A percentile compares a stretch with the other conserved stretches of the same genome.
Conservation (phyloP, 2,113 vertebrate genomes). For the Pterophyllum scalare region DNA sequence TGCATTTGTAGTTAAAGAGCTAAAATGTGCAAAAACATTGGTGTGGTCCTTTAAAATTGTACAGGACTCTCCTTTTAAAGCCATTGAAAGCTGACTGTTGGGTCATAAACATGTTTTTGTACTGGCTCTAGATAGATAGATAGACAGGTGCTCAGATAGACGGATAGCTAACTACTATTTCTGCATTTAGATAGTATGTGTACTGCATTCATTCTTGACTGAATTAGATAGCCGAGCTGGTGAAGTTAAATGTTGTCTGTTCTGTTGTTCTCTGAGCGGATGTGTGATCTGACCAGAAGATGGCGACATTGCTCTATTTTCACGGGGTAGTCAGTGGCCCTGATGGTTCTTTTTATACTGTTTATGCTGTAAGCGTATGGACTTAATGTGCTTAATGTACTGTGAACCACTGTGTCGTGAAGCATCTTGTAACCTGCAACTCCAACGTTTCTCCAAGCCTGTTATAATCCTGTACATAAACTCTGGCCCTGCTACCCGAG, state of each 20-base stretch:
- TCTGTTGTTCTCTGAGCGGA: slow-evolving; percentile 44
- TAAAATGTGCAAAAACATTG: slow-evolving; percentile 39
- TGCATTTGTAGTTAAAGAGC: background rate
- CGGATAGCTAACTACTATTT: slow-evolving; percentile 31
- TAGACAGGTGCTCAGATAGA: slow-evolving; percentile 38
- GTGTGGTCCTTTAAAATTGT: slow-evolving; percentile 60
- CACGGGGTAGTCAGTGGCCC: slow-evolving; percentile 16
- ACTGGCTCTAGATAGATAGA: slow-evolving; percentile 47
- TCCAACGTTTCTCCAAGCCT: slow-evolving; percentile 26
- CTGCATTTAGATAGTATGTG: slow-evolving; percentile 53
- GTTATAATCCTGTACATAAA: slow-evolving; percentile 62
- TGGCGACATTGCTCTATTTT: slow-evolving; percentile 59
- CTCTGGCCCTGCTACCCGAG: background rate
- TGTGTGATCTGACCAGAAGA: slow-evolving; percentile 55
- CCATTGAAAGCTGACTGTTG: slow-evolving; percentile 51
- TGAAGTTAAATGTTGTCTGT: slow-evolving; percentile 47
- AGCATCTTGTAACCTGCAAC: slow-evolving; percentile 66
- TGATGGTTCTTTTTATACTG: slow-evolving; percentile 62
- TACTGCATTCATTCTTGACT: slow-evolving; percentile 51
- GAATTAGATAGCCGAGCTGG: slow-evolving; percentile 48
- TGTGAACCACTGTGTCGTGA: slow-evolving; percentile 72
- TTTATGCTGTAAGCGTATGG: slow-evolving; percentile 39
- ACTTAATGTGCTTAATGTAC: slow-evolving; percentile 58
- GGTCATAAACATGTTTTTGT: slow-evolving; percentile 55
- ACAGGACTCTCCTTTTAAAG: slow-evolving; percentile 64